Evolutionary conservation across 2,113 vertebrate species (phyloP), one percentile per base, ranked within the genome.

Genomic region (Tringa solitaria): DNA sequence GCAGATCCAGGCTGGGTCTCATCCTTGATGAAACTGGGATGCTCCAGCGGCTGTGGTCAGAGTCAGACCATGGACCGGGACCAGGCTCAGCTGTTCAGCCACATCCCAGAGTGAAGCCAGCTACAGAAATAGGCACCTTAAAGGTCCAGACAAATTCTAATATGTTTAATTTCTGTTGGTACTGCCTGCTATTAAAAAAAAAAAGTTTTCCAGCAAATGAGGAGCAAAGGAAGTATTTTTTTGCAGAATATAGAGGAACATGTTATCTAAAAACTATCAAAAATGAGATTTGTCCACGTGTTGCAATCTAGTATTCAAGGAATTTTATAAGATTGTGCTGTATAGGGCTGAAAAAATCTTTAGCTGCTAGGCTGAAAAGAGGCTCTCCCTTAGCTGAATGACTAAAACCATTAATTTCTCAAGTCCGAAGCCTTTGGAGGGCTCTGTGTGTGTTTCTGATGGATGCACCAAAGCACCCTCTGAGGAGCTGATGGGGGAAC

Each of bases 21-120:
- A 21, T 4, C 37, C 2, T 1, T 1, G 8, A 5, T 3, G 20
- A 8, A 32, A 12, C 32, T 2, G 8, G 0, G 78, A 83, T 30
- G 89, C 23, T 89, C 28, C 33, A 21, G 64, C 0, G 0, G 21
- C 39, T 12, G 43, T 8, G 26, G 37, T 14, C 26, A 4, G 46
- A 45, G 59, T 26, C 65, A 21, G 48, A 23, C 16, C 22, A 7
- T 2, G 41, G 41, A 60, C 21, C 2, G 2, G 41, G 48, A 35
- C 23, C 1, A 1, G 19, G 70, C 27, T 64, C 41, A 61, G 37
- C 35, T 33, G 6, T 24, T 33, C 15, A 59, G 56, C 48, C 14
- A 15, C 45, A 39, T 24, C 35, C 39, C 13, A 7, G 6, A 68
- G 21, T 1, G 2, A 63, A 54, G 37, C 10, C 75, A 86, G 37